Percentiles rank a stretch among this genome's conserved stretches.
Conservation (phyloP, 2,113 vertebrate genomes). For the Pygoscelis antarcticus region DNA sequence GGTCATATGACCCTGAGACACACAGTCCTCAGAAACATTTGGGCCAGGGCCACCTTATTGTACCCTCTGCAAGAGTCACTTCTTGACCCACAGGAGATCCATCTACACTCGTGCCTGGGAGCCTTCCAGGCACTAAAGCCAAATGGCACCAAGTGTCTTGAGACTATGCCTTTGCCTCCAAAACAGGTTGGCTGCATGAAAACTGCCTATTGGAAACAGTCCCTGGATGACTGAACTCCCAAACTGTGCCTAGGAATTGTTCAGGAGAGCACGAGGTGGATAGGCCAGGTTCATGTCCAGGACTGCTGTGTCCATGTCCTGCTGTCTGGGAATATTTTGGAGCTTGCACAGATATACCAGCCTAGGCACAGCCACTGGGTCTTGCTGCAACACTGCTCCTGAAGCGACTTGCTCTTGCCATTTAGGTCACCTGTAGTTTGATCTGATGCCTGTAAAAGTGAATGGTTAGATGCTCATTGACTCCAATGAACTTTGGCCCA, state of each 20-base stretch:
- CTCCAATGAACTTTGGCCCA: background rate
- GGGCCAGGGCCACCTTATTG: background rate
- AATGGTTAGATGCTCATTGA: background rate
- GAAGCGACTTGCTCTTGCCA: background rate
- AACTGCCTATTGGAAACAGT: background rate
- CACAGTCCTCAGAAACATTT: background rate
- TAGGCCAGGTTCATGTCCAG: background rate
- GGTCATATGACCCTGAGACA: accelerated
- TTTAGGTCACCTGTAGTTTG: background rate
- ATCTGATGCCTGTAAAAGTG: background rate
- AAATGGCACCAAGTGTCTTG: background rate
- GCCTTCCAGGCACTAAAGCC: background rate
- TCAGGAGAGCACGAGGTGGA: accelerated
- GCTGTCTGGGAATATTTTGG: background rate
- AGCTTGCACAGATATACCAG: background rate
- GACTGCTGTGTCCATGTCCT: background rate
- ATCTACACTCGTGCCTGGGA: background rate
- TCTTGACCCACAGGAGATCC: background rate
- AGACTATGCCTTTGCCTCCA: background rate
- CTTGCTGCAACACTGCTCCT: background rate
- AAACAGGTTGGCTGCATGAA: background rate
- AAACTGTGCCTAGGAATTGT: background rate
- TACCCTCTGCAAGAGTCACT: background rate
- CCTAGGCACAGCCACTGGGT: background rate
- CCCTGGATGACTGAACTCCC: background rate